These are phyloP conservation scores for Cantharis nigra DNA, from an alignment of 2,888 invertebrate species.

Conservation along the genomic window DNA sequence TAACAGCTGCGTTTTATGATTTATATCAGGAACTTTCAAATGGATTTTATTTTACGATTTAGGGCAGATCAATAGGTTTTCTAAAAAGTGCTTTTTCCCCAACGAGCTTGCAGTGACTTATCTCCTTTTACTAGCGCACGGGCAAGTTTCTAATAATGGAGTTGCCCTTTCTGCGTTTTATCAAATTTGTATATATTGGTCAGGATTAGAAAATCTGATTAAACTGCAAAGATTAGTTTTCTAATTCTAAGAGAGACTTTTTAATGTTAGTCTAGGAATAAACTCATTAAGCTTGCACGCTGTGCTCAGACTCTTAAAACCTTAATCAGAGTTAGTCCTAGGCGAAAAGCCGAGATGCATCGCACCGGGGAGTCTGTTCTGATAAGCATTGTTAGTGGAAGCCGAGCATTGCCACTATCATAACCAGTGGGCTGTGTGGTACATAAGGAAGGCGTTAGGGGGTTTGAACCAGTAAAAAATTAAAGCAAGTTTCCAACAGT, in stretches of 20 bases:
- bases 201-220: neutral
- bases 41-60: neutral
- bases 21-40: neutral
- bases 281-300: neutral
- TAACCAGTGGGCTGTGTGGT: neutral
- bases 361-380: neutral
- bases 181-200: too few species aligned
- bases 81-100: neutral
- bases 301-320: neutral
- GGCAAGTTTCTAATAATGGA: neutral
- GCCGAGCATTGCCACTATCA: neutral
- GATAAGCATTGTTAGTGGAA: neutral
- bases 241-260: neutral
- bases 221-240: neutral
- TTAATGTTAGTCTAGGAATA: neutral
- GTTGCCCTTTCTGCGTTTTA: neutral
- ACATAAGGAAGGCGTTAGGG: neutral
- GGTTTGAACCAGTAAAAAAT: neutral
- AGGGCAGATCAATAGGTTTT: neutral
- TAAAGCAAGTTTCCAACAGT: neutral
- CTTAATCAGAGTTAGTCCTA: neutral
- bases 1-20: neutral
- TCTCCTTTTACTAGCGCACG: neutral
- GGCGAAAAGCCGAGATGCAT: neutral
- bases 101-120: neutral